Percentiles rank a stretch among this genome's conserved stretches.
phyloP scores from a whole-genome alignment of 2,113 vertebrate genomes.

The Petromus typicus region DNA sequence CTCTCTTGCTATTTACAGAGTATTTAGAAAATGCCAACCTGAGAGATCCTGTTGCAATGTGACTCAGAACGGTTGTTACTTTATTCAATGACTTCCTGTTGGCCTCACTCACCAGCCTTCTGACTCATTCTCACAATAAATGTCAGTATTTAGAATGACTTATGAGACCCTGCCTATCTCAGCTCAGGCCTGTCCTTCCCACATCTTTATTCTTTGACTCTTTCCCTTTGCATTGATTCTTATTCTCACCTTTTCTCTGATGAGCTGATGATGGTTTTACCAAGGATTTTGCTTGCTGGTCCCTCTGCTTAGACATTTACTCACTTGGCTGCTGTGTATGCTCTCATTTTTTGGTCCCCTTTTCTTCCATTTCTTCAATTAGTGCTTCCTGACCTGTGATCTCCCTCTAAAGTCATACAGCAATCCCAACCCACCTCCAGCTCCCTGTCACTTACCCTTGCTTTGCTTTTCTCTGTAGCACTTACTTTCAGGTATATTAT shows the following conservation, averaged over 20 bases:
- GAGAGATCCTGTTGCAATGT: not conserved
- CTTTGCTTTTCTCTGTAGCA: not conserved
- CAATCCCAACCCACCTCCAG: not conserved
- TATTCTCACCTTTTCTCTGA: not conserved
- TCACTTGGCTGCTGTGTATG: not conserved
- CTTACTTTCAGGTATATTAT: not conserved
- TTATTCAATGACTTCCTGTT: conserved; percentile 1
- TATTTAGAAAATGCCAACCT: not conserved
- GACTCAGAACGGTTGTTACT: not conserved
- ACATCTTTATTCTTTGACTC: not conserved
- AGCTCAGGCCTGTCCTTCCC: not conserved
- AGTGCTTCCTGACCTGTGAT: not conserved
- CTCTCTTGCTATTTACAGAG: not conserved
- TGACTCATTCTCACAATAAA: not conserved
- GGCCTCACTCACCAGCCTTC: not conserved
- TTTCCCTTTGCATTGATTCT: not conserved
- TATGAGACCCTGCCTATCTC: not conserved
- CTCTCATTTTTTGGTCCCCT: not conserved
- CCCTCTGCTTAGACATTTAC: not conserved
- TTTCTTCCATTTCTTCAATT: not conserved
- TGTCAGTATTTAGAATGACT: not conserved
- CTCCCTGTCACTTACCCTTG: not conserved
- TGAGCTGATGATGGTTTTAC: not conserved
- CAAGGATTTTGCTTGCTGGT: not conserved
- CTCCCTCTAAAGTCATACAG: not conserved